Conservation (phyloP, 2,797 vertebrate species). For the Poliocrania exsul region DNA sequence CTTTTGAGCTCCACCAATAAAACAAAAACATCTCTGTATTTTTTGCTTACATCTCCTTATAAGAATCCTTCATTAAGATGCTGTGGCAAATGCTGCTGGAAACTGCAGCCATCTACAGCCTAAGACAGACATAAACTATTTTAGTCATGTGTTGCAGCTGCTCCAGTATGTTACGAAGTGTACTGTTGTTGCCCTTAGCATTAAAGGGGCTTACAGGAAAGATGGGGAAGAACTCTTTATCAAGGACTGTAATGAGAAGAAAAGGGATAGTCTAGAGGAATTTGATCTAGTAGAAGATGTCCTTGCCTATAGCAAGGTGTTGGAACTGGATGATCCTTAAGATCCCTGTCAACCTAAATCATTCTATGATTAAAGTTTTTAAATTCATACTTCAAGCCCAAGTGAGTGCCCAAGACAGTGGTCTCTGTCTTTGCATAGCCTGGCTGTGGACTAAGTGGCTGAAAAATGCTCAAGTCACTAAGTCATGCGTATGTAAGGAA, state of each 20-base stretch:
- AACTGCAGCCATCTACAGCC: background rate
- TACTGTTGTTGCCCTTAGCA: background rate
- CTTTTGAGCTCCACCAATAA: background rate
- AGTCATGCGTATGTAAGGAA: background rate
- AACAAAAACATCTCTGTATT: slow-evolving; percentile 9
- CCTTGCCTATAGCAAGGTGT: background rate
- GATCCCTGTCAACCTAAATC: background rate
- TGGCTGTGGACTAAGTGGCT: background rate
- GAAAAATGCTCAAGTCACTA: background rate
- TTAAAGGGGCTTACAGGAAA: background rate
- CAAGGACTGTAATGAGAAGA: background rate
- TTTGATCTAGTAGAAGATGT: background rate
- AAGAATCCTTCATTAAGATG: background rate
- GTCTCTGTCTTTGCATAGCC: background rate
- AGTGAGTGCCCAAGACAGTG: background rate
- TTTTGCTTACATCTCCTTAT: background rate
- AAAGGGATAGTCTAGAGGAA: background rate
- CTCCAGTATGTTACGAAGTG: background rate
- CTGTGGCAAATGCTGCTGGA: background rate
- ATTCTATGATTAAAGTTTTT: background rate
- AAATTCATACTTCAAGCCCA: background rate
- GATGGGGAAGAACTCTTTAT: background rate
- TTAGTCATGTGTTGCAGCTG: background rate
- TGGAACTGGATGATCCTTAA: background rate
- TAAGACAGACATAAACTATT: background rate